These are phyloP conservation scores for Pristionchus exspectatus DNA, from an alignment of 2,888 invertebrate genomes.

Conservation along the genomic window DNA sequence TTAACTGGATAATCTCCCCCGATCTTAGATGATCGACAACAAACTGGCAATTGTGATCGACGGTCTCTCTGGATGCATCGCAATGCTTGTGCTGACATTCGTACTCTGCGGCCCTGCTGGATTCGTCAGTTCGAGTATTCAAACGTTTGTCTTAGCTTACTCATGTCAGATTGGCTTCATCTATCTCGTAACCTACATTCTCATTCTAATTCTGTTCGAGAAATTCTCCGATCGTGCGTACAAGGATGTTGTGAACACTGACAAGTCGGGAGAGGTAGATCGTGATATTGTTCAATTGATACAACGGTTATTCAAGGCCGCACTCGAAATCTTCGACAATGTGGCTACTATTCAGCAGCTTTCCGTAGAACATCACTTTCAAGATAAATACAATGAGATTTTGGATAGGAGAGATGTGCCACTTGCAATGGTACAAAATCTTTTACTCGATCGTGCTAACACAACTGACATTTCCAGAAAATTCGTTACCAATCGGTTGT, in stretches of 20 bases:
- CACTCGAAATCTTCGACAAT: constrained; percentile 13
- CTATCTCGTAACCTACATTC: background rate
- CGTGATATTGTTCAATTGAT: too few relatives aligned
- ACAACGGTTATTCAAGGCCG: background rate
- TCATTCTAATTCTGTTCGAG: background rate
- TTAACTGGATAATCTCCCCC: background rate
- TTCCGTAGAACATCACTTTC: background rate
- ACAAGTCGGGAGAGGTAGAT: background rate
- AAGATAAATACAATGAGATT: background rate
- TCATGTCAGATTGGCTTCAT: background rate
- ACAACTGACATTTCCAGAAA: background rate
- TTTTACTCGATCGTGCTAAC: background rate
- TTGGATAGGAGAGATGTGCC: background rate
- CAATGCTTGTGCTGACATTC: background rate
- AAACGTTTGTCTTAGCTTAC: too few relatives aligned
- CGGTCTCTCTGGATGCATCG: background rate
- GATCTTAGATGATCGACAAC: constrained; percentile 22
- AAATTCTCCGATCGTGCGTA: background rate
- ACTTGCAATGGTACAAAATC: background rate
- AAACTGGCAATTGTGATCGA: background rate
- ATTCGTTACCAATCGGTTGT: background rate
- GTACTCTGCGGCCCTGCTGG: background rate
- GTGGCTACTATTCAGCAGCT: constrained; percentile 24
- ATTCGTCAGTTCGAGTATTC: background rate
- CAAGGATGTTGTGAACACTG: background rate